Conservation (phyloP, 2,888 invertebrate species). For the Mesorhabditis spiculigera region DNA sequence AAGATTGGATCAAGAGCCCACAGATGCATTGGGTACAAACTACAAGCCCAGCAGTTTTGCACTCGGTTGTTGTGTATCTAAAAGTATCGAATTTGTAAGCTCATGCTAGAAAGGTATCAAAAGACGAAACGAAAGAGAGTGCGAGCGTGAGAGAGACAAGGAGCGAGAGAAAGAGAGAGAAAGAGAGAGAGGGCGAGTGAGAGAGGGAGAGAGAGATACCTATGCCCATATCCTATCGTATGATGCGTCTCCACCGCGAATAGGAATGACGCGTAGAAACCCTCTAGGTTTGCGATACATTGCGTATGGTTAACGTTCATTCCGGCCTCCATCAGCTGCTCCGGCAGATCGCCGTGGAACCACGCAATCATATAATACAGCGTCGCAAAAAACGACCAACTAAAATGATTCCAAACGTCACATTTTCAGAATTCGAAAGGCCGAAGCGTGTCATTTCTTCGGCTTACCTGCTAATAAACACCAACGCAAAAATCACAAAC, state of each 20-base stretch:
- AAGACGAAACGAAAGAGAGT: too few relatives aligned
- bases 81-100: slow-evolving; percentile 39
- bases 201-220: too few relatives aligned
- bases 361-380: slow-evolving; percentile 93
- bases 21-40: slow-evolving; percentile 88
- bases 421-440: too few relatives aligned
- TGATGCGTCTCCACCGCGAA: slow-evolving; percentile 46
- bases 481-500: slow-evolving; percentile 80
- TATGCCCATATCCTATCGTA: slow-evolving; percentile 47
- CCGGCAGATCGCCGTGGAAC: slow-evolving; percentile 80
- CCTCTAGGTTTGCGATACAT: slow-evolving; percentile 80
- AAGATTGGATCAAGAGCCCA: slow-evolving; percentile 74
- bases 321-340: slow-evolving; percentile 9
- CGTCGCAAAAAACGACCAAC: slow-evolving; percentile 86
- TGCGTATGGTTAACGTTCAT: slow-evolving; percentile 64
- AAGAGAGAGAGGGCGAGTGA: too few relatives aligned
- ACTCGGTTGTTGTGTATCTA: slow-evolving; percentile 82
- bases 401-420: too few relatives aligned
- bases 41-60: slow-evolving; percentile 84
- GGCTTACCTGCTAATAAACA: slow-evolving; percentile 71
- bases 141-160: too few relatives aligned
- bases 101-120: too few relatives aligned
- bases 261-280: slow-evolving; percentile 75
- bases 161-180: too few relatives aligned
- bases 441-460: too few relatives aligned